Conservation (phyloP, 2,113 vertebrate genomes). For the Labeo catla region DNA sequence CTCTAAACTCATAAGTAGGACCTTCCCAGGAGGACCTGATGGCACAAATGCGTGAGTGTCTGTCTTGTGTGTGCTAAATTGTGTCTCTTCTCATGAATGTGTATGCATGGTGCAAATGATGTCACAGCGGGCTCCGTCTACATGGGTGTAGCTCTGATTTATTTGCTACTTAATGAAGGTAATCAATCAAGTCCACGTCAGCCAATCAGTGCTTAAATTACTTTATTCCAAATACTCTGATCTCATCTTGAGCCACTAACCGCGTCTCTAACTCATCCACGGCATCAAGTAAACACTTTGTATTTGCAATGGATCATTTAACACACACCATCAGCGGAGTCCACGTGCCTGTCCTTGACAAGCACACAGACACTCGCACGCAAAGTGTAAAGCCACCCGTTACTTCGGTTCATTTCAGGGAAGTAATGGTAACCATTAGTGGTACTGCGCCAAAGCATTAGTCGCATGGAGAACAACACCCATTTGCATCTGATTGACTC, state of each 20-base stretch:
- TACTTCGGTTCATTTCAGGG: conserved; percentile 19
- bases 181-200: conserved; percentile 2
- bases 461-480: conserved; percentile 28
- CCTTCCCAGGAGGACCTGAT: background rate
- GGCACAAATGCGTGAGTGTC: background rate
- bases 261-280: conserved; percentile 25
- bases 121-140: conserved; percentile 48
- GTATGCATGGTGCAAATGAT: conserved; percentile 17
- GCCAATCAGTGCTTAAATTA: conserved; percentile 30
- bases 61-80: background rate
- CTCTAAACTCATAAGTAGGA: background rate
- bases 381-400: conserved; percentile 1
- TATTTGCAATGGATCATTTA: conserved; percentile 43
- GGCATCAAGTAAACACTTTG: conserved; percentile 30
- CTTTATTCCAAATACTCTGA: conserved; percentile 47
- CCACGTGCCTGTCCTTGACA: background rate
- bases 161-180: conserved; percentile 30
- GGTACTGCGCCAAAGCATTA: conserved; percentile 17
- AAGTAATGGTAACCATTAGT: conserved; percentile 3
- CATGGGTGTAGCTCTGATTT: conserved; percentile 42
- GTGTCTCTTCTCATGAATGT: background rate
- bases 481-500: conserved; percentile 48
- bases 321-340: background rate
- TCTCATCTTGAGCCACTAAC: conserved; percentile 31
- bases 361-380: background rate